phyloP scores from a whole-genome alignment of 2,888 invertebrate genomes.

The Limnephilus lunatus region DNA sequence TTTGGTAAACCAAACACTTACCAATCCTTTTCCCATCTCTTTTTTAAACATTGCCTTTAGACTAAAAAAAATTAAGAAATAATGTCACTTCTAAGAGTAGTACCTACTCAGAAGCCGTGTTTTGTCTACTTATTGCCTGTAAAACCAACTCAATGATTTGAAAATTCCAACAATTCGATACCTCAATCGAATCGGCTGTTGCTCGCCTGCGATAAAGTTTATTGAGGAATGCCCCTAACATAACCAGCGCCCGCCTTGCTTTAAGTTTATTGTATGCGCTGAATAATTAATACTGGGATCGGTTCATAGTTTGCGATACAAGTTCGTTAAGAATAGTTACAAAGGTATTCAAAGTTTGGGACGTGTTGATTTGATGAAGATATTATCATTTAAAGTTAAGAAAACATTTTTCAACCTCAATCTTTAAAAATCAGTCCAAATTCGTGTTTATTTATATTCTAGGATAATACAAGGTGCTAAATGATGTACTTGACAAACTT shows the following conservation, averaged over 20 bases:
- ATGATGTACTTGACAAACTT: no score
- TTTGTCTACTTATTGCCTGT: not conserved
- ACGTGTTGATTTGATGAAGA: not conserved
- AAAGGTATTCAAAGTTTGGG: not conserved
- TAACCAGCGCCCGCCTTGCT: not conserved
- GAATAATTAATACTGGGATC: not conserved
- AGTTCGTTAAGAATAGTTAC: slow-evolving; percentile 9
- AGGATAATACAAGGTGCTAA: no score
- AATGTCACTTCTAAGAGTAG: not conserved
- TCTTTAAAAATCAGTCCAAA: no score
- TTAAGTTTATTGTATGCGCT: not conserved
- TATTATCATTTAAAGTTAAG: not conserved
- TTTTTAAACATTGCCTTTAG: not conserved
- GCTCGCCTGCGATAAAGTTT: not conserved
- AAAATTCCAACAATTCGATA: not conserved
- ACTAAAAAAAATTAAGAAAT: not conserved
- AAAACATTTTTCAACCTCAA: not conserved
- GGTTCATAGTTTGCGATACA: not conserved
- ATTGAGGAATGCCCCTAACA: not conserved
- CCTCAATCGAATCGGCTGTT: not conserved
- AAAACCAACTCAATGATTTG: not conserved
- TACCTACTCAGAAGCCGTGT: not conserved
- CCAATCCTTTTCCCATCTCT: not conserved
- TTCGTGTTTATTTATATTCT: no score
- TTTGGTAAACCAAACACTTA: no score